These are phyloP conservation scores for Andrena camellia DNA, from an alignment of 2,888 invertebrate genomes.

Conservation along the genomic window DNA sequence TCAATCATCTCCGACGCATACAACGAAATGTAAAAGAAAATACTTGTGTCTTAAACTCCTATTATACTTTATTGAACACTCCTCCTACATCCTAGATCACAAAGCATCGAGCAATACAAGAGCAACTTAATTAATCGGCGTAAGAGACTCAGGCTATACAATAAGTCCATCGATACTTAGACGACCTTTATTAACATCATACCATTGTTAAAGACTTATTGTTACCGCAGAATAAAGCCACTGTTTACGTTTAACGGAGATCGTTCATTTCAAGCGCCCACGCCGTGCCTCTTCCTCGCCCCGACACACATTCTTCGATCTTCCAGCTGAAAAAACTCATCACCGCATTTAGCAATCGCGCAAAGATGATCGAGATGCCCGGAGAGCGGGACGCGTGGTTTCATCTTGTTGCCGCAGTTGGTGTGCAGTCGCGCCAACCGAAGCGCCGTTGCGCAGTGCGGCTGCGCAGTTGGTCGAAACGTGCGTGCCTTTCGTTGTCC, in stretches of 20 bases:
- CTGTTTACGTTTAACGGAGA: conserved; percentile 55
- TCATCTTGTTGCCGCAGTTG: conserved; percentile 30
- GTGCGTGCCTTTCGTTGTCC: conserved; percentile 60
- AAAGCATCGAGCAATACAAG: conserved; percentile 40
- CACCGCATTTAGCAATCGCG: neutral
- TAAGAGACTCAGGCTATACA: conserved; percentile 48
- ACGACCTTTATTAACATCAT: conserved; percentile 55
- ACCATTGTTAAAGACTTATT: conserved; percentile 61
- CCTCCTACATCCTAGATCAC: too few species aligned
- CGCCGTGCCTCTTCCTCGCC: neutral
- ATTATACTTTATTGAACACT: too few species aligned
- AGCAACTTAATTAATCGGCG: conserved; percentile 49
- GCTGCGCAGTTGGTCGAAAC: conserved; percentile 65
- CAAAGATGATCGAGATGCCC: conserved; percentile 17
- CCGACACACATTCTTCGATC: neutral
- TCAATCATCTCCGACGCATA: conserved; percentile 32
- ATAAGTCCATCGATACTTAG: conserved; percentile 45
- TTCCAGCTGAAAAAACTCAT: neutral
- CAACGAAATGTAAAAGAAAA: conserved; percentile 47
- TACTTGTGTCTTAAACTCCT: conserved; percentile 10
- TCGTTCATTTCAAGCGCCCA: conserved; percentile 29
- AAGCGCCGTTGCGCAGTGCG: conserved; percentile 47
- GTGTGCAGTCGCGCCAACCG: conserved; percentile 39
- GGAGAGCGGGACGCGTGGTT: neutral
- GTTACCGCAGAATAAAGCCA: conserved; percentile 55